Evolutionary conservation across 2,888 invertebrate species (phyloP).

Genomic region (Tricholauxania praeusta): DNA sequence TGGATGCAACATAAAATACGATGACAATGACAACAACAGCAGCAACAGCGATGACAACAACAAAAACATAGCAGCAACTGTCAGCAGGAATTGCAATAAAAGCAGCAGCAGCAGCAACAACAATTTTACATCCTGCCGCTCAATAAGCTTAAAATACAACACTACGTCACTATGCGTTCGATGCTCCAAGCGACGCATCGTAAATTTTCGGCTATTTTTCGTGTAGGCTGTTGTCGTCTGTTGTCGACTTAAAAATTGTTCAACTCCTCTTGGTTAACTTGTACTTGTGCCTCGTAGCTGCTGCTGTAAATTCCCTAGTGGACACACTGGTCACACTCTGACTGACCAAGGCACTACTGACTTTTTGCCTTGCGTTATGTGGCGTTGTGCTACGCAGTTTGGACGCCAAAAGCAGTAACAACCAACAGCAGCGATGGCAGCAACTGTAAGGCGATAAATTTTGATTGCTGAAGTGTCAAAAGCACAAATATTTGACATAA

Average conservation of each 20-base stretch:
- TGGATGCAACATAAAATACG: constrained; percentile 19
- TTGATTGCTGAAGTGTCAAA: constrained; percentile 46
- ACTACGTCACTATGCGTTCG: no score
- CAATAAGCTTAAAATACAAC: constrained; percentile 28
- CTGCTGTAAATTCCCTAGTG: background rate
- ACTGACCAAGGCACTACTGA: no score
- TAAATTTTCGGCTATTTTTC: constrained; percentile 27
- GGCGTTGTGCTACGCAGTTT: background rate
- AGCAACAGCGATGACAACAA: background rate
- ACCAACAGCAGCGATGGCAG: constrained; percentile 7
- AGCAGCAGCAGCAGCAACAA: constrained; percentile 10
- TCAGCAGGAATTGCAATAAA: constrained; percentile 13
- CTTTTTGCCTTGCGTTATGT: no score
- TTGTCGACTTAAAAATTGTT: background rate
- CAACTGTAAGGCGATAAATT: constrained; percentile 44
- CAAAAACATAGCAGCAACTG: constrained; percentile 12
- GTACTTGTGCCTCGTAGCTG: background rate
- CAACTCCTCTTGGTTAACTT: background rate
- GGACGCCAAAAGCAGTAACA: constrained; percentile 10
- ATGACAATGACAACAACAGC: constrained; percentile 18
- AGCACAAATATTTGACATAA: constrained; percentile 42
- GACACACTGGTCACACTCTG: background rate
- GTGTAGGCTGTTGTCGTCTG: constrained; percentile 1
- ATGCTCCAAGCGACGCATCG: constrained; percentile 11
- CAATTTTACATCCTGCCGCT: constrained; percentile 1